These are phyloP conservation scores for Vandiemenella viatica DNA, from an alignment of 2,888 invertebrate genomes.

Conservation along the genomic window DNA sequence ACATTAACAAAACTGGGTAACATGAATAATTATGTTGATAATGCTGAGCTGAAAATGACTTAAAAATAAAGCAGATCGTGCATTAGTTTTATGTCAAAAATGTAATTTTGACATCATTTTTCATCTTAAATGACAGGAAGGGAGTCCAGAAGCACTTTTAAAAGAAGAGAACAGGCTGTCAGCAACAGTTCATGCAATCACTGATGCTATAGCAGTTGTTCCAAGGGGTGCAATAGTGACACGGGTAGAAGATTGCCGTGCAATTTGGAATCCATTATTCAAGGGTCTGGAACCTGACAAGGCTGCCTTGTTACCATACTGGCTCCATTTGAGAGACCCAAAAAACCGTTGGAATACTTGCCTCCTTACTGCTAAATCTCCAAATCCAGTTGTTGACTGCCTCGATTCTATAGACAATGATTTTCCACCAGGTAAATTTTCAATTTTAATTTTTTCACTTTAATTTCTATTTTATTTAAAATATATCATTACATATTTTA, in stretches of 20 bases:
- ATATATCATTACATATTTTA: too few species aligned
- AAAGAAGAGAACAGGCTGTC: conserved; percentile 69
- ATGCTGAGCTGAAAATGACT: too few species aligned
- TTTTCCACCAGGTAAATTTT: conserved; percentile 49
- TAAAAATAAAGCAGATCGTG: too few species aligned
- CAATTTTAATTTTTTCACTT: too few species aligned
- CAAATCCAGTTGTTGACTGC: conserved; percentile 76
- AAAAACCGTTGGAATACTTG: conserved; percentile 59
- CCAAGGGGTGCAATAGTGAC: conserved; percentile 60
- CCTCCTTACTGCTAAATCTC: conserved; percentile 59
- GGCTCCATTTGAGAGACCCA: conserved; percentile 57
- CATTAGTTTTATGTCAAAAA: too few species aligned
- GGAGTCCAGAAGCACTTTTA: conserved; percentile 25
- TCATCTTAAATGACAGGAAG: too few species aligned
- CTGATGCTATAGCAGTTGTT: conserved; percentile 57
- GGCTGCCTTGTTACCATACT: conserved; percentile 53
- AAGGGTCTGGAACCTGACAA: conserved; percentile 35
- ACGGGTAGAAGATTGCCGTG: conserved; percentile 2
- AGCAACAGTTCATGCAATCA: conserved; percentile 52
- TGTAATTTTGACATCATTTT: too few species aligned
- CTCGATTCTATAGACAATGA: conserved; percentile 68
- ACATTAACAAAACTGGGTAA: too few species aligned
- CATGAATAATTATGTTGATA: too few species aligned
- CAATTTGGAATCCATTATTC: conserved; percentile 6
- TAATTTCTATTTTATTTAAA: too few species aligned